Evolutionary conservation across 2,113 vertebrate genomes (phyloP), one percentile per base, ranked within the genome.

Genomic region (Protobothrops flavoviridis): DNA sequence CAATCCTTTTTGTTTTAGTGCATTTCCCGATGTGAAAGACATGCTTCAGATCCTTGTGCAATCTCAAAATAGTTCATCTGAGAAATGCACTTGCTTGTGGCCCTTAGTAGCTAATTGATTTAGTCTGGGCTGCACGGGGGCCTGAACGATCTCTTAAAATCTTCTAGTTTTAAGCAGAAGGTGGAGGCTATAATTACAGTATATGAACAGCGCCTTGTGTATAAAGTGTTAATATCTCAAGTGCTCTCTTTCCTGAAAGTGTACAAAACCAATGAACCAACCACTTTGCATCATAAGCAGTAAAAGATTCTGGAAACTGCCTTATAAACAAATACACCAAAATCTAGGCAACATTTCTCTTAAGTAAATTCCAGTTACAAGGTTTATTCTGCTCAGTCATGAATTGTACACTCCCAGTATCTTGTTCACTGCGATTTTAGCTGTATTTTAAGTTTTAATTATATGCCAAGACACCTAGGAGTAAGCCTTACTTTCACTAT

Each of bases 381-480:
- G 50, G 29, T 81, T 55, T 39, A 55, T 39, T 56, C 23, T 56
- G 61, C 50, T 88, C 33, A 88, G 24, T 29, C 33, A 74, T 74
- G 88, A 56, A 81, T 45, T 39, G 6, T 89, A 17, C 39, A 10
- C 24, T 88, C 52, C 52, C 4, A 33, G 43, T 12, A 39, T 69
- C 91, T 94, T 90, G 85, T 50, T n/a, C 12, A 17, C 26, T 87
- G n/a, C 12, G 55, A 53, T 93, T 96, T 92, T 26, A 92, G 94
- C 85, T 23, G 45, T 81, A 81, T 81, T 81, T 59, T 89, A 59
- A 53, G 64, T 1, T 59, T 91, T 57, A 48, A 9, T 13, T 56
- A 88, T 24, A 52, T 86, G n/a, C 45, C 33, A 61, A 33, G 64
- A 21, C 33, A 89, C 52, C 53, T 91, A 33, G 88, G 12, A 87